Conservation (phyloP, 2,113 vertebrate species). For the Oceanodroma tethys region DNA sequence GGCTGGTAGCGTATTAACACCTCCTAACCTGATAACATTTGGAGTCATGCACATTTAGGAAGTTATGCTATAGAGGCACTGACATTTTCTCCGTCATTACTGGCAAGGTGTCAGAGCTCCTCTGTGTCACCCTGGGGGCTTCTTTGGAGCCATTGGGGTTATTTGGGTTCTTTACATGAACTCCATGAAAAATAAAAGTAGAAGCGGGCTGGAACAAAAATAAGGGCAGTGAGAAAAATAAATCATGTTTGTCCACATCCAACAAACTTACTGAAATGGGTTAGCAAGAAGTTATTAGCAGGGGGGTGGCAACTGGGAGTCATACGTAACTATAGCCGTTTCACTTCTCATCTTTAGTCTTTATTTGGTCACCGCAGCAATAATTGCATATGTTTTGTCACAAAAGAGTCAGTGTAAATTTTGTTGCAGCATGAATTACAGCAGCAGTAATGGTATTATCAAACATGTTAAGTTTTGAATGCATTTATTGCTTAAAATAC, state of each 20-base stretch:
- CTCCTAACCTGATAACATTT: not conserved
- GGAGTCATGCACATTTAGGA: not conserved
- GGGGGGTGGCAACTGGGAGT: not conserved
- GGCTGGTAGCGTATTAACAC: not conserved
- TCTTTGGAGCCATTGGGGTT: not conserved
- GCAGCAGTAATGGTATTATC: not conserved
- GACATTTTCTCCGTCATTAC: not conserved
- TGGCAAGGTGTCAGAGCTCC: not conserved
- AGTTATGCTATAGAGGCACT: not conserved
- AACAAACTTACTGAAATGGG: not conserved
- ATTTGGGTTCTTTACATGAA: not conserved
- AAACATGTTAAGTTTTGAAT: not conserved
- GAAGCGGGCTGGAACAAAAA: not conserved
- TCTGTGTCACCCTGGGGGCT: not conserved
- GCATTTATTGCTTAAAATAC: not conserved
- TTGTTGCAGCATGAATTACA: not conserved
- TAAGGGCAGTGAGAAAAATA: not conserved
- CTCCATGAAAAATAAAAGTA: not conserved
- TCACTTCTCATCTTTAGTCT: not conserved
- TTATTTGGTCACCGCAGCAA: not conserved
- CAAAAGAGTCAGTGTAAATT: not conserved
- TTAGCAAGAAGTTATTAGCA: not conserved
- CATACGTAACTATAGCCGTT: not conserved
- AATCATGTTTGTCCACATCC: not conserved
- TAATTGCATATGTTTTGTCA: not conserved